Evolutionary conservation across 2,888 invertebrate species (phyloP), one percentile per base, ranked within the genome.

Genomic region (Nomada fabriciana): DNA sequence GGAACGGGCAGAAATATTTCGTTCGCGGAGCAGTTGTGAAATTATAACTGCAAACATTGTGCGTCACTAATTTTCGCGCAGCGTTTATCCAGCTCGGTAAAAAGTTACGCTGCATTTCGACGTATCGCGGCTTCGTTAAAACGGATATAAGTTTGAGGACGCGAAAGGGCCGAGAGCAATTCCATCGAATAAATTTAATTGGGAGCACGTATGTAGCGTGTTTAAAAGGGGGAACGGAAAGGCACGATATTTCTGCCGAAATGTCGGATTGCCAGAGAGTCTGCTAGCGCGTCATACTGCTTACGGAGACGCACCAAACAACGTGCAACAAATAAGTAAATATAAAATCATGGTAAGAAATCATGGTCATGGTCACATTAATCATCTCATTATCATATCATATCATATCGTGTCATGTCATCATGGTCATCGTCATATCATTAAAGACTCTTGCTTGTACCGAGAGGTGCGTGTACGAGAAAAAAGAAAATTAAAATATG

Each of bases 321-420:
- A 92, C 93, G 93, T 93, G 93, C 93, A 93, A 92, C 92, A 92
- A 93, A 91, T 92, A 92, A 92, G 91, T 92, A 91, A 91, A 92
- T 91, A 88, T 91, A 91, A 92, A 91, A 91, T 91, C 88, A 91
- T 92, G 89, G 90, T 92, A 92, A 92, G 89, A 91, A 91, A 91
- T 92, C 89, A 91, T 91, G 91, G 90, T 90, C 91, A 92, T 92
- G 89, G 88, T 91, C 89, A 92, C 91, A 92, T 91, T 91, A 90
- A 91, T 92, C 90, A 91, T 92, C 86, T 92, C 91, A 92, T 92
- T 89, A 90, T 91, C 89, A 91, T 90, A 88, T 92, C 87, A 91
- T 89, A 91, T 91, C 87, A 87, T 89, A 89, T 90, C 86, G 84
- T 89, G 86, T 92, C 88, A 90, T 91, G 88, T 90, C 89, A 91